Evolutionary conservation across 2,888 invertebrate genomes (phyloP), one percentile per base, ranked within the genome.

Genomic region (Liposcelis brunnea): DNA sequence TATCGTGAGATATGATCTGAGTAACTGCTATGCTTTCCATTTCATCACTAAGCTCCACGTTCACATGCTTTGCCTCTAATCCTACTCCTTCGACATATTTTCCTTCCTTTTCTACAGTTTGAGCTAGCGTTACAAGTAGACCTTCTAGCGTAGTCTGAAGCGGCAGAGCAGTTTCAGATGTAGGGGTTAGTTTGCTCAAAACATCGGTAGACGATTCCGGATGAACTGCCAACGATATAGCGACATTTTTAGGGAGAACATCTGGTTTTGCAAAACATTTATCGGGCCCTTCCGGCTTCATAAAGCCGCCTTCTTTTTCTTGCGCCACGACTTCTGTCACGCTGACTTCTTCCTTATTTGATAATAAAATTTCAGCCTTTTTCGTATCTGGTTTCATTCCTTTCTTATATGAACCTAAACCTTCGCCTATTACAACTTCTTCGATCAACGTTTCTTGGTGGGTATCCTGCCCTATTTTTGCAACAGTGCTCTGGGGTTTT

Each of bases 391-490:
- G 65, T 51, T 56, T 54, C 42, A 59, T 55, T 16, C 60, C 59
- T 15, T 59, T 52, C 42, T 56, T 55, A 32, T 71, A 61, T 26
- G 64, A 60, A 55, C 61, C 62, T 49, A 70, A 53, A 49, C 68
- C 68, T 59, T 82, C 81, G 36, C 59, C 61, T n/a, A 61, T 51
- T 34, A 71, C 52, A n/a, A 67, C 62, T 57, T 72, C 69, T 38
- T 67, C 67, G 7, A 72, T 61, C 45, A 70, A 57, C 12, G 69
- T 64, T 59, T 71, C 71, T 48, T 63, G 66, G 31, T 65, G 56
- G 36, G 63, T 53, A 43, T 61, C 56, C 37, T 64, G 58, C 38
- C 59, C 61, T 45, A 68, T 53, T 49, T 67, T 68, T 18, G 69
- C 64, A 32, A 53, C 60, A 2, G 62, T 64, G 49, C 62, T 58